phyloP scores from a whole-genome alignment of 2,113 vertebrate species.

The Sus scrofa region T2T-Sscrofa CM000817.6:83932001-83932500 shows the following conservation, averaged over 20 bases:
- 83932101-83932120: not conserved
- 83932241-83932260: not conserved
- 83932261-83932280: not conserved
- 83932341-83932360: not conserved
- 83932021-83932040: rapidly evolving
- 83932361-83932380: not conserved
- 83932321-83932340: slow-evolving; percentile 4
- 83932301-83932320: not conserved
- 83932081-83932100: not conserved
- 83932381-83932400: not conserved
- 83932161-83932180: not conserved
- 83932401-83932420: not conserved
- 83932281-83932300: not conserved
- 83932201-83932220: not conserved
- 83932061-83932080: not conserved
- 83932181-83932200: not conserved
- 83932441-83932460: not conserved
- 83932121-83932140: not conserved
- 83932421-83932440: not conserved
- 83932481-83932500: not conserved
- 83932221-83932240: not conserved
- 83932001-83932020: not conserved
- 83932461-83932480: not conserved
- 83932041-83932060: not conserved
- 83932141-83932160: not conserved